Evolutionary conservation across 2,797 vertebrate genomes (phyloP), one percentile per base, ranked within the genome.

Genomic region (Echiichthys vipera): DNA sequence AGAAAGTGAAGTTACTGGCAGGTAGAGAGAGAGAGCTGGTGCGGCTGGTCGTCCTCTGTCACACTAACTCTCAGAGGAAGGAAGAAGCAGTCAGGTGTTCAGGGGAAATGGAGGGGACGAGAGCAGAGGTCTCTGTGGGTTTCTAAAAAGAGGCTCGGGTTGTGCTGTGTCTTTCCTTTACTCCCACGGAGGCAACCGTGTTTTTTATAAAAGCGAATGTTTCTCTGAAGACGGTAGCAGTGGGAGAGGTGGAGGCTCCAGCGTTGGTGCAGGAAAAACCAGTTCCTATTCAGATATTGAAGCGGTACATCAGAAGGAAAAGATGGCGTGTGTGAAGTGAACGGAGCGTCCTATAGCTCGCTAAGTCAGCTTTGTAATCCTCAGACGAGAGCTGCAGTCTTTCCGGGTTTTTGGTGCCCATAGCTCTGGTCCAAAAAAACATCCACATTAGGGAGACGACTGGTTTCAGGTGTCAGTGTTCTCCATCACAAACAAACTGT

Each of bases 1-100:
- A 50, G 29, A 3, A 24, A 55, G 63, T 34, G 57, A 46, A 46
- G 15, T 36, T 18, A 65, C 42, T 59, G 76, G 61, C 80, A 77
- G 89, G 64, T 40, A 10, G 43, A 65, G 32, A 10, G 43, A 65
- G 32, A 34, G 76, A 79, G 74, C 49, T 54, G 67, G 75, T 49
- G 78, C 3, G 66, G 39, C 54, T 14, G 62, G 5, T 42, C 8
- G 32, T 42, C 65, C 54, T 30, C 32, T 18, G 30, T 53, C 53
- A 65, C 71, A 68, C 65, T 1, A 66, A 49, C 75, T 46, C 76
- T 72, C 54, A 5, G 50, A 50, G 32, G 39, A 34, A 59, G 51
- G 59, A 30, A 17, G 74, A 32, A 43, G 67, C 25, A 25, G 54
- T 32, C 18, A 9, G 54, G 34, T 5, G 32, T 32, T 43, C 30